phyloP scores from a whole-genome alignment of 2,797 vertebrate genomes.

The Darevskia nairensis region DNA sequence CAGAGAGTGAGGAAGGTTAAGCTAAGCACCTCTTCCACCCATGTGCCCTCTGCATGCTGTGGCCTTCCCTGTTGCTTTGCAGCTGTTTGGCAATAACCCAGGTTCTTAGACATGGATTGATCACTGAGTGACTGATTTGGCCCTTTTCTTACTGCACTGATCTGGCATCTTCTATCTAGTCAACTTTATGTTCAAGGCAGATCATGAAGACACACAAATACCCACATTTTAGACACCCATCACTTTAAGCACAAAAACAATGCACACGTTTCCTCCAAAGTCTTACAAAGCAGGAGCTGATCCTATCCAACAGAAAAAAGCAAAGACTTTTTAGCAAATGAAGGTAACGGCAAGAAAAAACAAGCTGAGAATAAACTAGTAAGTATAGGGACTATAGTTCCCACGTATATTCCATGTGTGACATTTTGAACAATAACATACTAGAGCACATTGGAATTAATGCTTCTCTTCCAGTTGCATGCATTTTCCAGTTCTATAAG shows the following conservation, averaged over 20 bases:
- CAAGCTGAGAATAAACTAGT: background rate
- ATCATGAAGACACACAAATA: background rate
- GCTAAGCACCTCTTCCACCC: background rate
- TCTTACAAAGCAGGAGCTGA: background rate
- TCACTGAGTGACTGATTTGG: background rate
- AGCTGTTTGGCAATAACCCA: background rate
- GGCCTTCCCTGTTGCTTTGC: background rate
- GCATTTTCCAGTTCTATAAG: background rate
- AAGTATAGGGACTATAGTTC: background rate
- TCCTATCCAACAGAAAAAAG: background rate
- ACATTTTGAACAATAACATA: background rate
- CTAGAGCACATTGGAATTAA: background rate
- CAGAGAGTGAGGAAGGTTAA: background rate
- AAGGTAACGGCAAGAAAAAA: background rate
- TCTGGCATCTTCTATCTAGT: background rate
- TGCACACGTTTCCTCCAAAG: background rate
- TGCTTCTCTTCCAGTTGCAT: background rate
- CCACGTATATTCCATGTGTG: background rate
- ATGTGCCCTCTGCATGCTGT: background rate
- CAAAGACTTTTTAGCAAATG: background rate
- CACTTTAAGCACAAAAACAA: background rate
- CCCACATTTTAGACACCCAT: background rate
- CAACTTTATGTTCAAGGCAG: background rate
- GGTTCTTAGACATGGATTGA: background rate
- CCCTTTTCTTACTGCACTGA: background rate